Evolutionary conservation across 2,888 invertebrate genomes (phyloP), one percentile per base, ranked within the genome.

Genomic region (Scaptomyza polygonia): DNA sequence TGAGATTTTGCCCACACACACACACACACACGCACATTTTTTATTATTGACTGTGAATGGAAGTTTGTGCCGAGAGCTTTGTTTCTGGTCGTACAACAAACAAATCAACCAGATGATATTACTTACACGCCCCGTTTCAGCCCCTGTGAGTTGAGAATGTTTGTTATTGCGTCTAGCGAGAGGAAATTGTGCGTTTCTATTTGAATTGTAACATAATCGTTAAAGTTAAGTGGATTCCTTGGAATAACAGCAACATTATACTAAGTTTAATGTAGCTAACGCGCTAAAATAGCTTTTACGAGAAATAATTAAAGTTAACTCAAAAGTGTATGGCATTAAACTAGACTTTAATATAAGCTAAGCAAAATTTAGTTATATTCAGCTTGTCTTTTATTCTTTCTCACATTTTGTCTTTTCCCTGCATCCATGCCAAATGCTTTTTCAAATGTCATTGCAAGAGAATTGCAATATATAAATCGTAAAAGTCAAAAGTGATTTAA

Each of bases 1-100:
- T 9, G 39, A 58, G 77, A 64, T 58, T 65, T 55, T 30, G 49
- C 62, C 49, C n/a, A n/a, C n/a, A n/a, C n/a, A n/a, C n/a, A n/a
- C n/a, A n/a, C n/a, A n/a, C n/a, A n/a, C n/a, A n/a, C n/a, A n/a
- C n/a, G n/a, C n/a, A n/a, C n/a, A n/a, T n/a, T 73, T 61, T 67
- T 57, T 62, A 61, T 78, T 59, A 73, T 78, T 59, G 75, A 59
- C 63, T 68, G 79, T 68, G 63, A 64, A 78, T 73, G 78, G 78
- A 73, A 73, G 74, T 16, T 39, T 36, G 14, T 47, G 44, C n/a
- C n/a, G n/a, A 14, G 29, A 29, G 42, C 34, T 34, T 9, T 3
- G 7, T 7, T 9, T 29, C 9, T 29, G 34, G 58, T 49, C 32
- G 52, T 29, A 2, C 4, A 25, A 27, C 49, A 59, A 66, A 27